Conservation (phyloP, 2,888 invertebrate genomes). For the Callimorpha dominula region DNA sequence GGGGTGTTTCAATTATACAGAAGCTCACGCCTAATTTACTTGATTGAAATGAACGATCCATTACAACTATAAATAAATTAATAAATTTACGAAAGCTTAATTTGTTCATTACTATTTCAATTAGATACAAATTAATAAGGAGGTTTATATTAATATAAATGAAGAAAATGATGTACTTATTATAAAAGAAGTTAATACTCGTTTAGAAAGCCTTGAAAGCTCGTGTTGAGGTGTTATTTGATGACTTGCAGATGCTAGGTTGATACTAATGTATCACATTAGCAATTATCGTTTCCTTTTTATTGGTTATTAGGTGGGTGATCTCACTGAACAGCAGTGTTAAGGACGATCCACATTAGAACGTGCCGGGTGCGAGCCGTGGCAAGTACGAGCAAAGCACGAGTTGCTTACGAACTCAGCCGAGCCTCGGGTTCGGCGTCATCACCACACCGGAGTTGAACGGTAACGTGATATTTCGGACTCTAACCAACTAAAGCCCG, state of each 20-base stretch:
- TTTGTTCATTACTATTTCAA: conserved; percentile 18
- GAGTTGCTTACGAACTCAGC: no score
- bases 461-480: no score
- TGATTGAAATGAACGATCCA: conserved; percentile 15
- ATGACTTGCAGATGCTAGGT: neutral
- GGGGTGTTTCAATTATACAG: conserved; percentile 5
- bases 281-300: neutral
- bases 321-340: no score
- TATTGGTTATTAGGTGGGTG: neutral
- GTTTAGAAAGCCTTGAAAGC: neutral
- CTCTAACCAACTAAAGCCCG: no score
- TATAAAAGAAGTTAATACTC: neutral
- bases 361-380: no score
- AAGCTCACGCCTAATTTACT: conserved; percentile 12
- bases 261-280: neutral
- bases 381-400: no score
- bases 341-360: no score
- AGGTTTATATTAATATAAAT: conserved; percentile 30
- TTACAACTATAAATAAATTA: conserved; percentile 17
- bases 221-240: neutral
- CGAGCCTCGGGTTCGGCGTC: no score
- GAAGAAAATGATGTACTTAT: conserved; percentile 27
- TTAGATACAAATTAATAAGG: conserved; percentile 40
- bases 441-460: no score
- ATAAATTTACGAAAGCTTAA: conserved; percentile 7